Evolutionary conservation across 2,888 invertebrate species (phyloP).

Genomic region (Caenorhabditis sinica): DNA sequence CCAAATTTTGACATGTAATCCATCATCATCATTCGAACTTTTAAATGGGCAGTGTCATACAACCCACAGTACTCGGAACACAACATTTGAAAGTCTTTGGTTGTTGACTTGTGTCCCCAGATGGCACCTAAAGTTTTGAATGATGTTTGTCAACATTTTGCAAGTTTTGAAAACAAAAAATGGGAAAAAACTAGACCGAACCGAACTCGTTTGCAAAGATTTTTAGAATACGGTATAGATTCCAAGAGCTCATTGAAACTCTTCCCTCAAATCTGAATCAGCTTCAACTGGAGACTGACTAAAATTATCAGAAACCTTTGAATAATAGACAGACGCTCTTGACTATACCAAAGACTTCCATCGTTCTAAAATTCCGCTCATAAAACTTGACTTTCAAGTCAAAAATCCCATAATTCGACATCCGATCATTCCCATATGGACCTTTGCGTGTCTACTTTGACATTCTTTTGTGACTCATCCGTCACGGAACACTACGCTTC

Average conservation of each 20-base stretch:
- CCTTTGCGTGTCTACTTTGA: conserved; percentile 25
- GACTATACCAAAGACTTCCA: not conserved
- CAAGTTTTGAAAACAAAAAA: not conserved
- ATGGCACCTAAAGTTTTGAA: not conserved
- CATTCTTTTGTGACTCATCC: conserved; percentile 42
- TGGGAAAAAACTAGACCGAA: not conserved
- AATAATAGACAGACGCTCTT: too few relatives aligned
- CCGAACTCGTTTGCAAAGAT: too few relatives aligned
- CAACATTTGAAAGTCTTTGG: not conserved
- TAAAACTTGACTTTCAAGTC: conserved; percentile 8
- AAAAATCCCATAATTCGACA: conserved; percentile 21
- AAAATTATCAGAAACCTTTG: too few relatives aligned
- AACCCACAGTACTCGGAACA: conserved; percentile 23
- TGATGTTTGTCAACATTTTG: not conserved
- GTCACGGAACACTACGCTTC: conserved; percentile 55
- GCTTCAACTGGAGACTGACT: too few relatives aligned
- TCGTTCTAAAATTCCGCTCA: not conserved
- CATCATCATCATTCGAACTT: conserved; percentile 44
- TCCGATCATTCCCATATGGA: conserved; percentile 33
- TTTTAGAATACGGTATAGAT: too few relatives aligned
- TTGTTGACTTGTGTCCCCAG: conserved; percentile 2
- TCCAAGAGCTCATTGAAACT: too few relatives aligned
- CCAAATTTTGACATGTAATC: conserved; percentile 35
- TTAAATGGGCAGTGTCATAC: conserved; percentile 13
- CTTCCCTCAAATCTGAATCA: too few relatives aligned